Evolutionary conservation across 2,888 invertebrate genomes (phyloP).

Genomic region (Drosophila borealis): DNA sequence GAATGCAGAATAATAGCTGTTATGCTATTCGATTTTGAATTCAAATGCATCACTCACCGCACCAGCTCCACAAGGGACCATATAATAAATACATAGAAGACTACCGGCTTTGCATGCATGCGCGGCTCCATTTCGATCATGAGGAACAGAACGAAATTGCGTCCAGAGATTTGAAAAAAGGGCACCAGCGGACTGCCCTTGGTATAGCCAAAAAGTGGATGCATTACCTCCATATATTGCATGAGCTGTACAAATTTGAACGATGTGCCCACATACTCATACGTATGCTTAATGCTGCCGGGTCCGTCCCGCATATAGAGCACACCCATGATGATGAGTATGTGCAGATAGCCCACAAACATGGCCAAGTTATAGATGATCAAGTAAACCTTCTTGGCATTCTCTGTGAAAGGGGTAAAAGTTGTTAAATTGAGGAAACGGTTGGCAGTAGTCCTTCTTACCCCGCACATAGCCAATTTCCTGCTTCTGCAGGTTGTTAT

Average conservation of each 20-base stretch:
- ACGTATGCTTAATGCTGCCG: conserved; percentile 89
- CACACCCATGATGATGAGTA: conserved; percentile 90
- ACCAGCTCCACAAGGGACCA: conserved; percentile 94
- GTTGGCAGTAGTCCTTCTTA: conserved; percentile 72
- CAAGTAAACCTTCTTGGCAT: conserved; percentile 92
- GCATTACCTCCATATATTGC: conserved; percentile 94
- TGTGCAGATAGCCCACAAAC: conserved; percentile 93
- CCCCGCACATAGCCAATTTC: conserved; percentile 92
- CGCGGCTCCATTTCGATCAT: conserved; percentile 94
- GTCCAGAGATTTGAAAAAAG: conserved; percentile 91
- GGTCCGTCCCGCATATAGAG: conserved; percentile 91
- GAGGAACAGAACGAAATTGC: conserved; percentile 91
- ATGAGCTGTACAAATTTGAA: conserved; percentile 93
- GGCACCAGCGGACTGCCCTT: conserved; percentile 91
- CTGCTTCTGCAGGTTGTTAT: conserved; percentile 90
- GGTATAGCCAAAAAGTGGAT: conserved; percentile 95
- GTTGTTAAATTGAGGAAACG: not conserved
- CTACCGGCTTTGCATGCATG: conserved; percentile 94
- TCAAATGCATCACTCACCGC: conserved; percentile 86
- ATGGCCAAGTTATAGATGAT: conserved; percentile 95
- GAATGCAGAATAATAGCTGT: conserved; percentile 46
- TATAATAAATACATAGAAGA: conserved; percentile 94
- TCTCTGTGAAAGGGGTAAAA: conserved; percentile 86
- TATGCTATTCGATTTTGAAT: not conserved
- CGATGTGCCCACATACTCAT: conserved; percentile 90